phyloP scores from a whole-genome alignment of 2,888 invertebrate genomes.

The Stegana nigrithorax region DNA sequence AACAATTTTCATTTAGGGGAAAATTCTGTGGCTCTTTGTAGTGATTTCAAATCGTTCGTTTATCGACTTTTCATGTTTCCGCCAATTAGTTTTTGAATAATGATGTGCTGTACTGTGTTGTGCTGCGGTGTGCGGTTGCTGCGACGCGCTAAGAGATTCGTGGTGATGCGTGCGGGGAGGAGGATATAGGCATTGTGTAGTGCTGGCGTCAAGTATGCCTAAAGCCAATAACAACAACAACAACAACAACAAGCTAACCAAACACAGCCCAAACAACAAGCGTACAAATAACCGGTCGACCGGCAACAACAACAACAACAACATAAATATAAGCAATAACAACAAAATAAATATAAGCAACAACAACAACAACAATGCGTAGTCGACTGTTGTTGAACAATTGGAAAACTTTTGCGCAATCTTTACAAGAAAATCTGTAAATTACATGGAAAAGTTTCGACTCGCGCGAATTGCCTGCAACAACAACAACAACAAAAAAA shows the following conservation, averaged over 20 bases:
- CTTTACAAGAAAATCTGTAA: conserved; percentile 59
- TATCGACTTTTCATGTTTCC: conserved; percentile 55
- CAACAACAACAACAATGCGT: not conserved
- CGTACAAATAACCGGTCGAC: too few species aligned
- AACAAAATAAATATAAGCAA: not conserved
- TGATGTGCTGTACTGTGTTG: too few species aligned
- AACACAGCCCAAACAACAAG: too few species aligned
- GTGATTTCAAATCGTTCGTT: conserved; percentile 26
- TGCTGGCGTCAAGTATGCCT: too few species aligned
- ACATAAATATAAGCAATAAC: not conserved
- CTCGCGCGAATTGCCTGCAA: too few species aligned
- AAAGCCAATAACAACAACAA: conserved; percentile 34
- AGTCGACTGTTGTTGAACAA: conserved; percentile 33
- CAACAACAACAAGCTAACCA: conserved; percentile 1
- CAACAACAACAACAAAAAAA: not conserved
- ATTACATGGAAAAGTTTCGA: conserved; percentile 42
- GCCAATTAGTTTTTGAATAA: conserved; percentile 44
- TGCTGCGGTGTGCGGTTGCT: too few species aligned
- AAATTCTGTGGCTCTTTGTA: not conserved
- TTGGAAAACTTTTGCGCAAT: conserved; percentile 48
- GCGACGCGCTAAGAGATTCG: too few species aligned
- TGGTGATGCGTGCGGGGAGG: too few species aligned
- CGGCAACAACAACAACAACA: not conserved
- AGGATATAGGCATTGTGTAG: too few species aligned
- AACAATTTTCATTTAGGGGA: not conserved